These are phyloP conservation scores for Hypselothyrea guttata DNA, from an alignment of 2,888 invertebrate genomes.

Conservation along the genomic window DNA sequence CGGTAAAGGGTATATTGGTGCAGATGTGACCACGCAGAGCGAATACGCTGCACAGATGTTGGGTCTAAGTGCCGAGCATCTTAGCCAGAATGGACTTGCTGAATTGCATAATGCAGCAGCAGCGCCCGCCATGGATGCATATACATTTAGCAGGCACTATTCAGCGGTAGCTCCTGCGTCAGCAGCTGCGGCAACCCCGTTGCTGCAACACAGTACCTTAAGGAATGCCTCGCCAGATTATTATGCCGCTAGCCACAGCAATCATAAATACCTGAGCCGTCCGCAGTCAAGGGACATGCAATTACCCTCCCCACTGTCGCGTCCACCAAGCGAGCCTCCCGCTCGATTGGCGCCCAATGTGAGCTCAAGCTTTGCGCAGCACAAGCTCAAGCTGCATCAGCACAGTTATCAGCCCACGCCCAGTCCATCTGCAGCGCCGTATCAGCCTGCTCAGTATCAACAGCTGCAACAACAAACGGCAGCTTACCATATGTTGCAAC, in stretches of 20 bases:
- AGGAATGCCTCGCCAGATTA: slow-evolving; percentile 79
- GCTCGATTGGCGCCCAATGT: slow-evolving; percentile 41
- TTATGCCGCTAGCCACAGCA: slow-evolving; percentile 74
- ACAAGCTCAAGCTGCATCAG: slow-evolving; percentile 81
- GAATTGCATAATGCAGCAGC: slow-evolving; percentile 53
- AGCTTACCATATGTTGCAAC: slow-evolving; percentile 74
- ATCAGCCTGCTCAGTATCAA: slow-evolving; percentile 67
- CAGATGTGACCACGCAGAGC: slow-evolving; percentile 94
- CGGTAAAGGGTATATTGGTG: slow-evolving; percentile 94
- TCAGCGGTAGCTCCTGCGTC: slow-evolving; percentile 27
- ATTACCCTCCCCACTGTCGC: slow-evolving; percentile 67
- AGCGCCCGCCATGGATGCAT: slow-evolving; percentile 51
- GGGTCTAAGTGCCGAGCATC: slow-evolving; percentile 87
- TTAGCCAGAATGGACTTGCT: slow-evolving; percentile 68
- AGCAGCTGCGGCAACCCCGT: slow-evolving; percentile 29
- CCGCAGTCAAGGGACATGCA: slow-evolving; percentile 80
- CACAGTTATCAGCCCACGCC: slow-evolving; percentile 49
- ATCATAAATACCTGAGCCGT: slow-evolving; percentile 75
- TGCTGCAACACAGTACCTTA: slow-evolving; percentile 77
- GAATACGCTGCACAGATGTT: slow-evolving; percentile 96
- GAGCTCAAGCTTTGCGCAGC: slow-evolving; percentile 81
- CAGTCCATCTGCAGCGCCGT: slow-evolving; percentile 45
- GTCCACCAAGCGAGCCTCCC: slow-evolving; percentile 69
- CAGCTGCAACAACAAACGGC: slow-evolving; percentile 70
- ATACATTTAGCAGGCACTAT: slow-evolving; percentile 66